A percentile compares a stretch with the other conserved stretches of the same genome.
Evolutionary conservation across 2,113 vertebrate species (phyloP).

Genomic region (Amphilophus citrinellus): DNA sequence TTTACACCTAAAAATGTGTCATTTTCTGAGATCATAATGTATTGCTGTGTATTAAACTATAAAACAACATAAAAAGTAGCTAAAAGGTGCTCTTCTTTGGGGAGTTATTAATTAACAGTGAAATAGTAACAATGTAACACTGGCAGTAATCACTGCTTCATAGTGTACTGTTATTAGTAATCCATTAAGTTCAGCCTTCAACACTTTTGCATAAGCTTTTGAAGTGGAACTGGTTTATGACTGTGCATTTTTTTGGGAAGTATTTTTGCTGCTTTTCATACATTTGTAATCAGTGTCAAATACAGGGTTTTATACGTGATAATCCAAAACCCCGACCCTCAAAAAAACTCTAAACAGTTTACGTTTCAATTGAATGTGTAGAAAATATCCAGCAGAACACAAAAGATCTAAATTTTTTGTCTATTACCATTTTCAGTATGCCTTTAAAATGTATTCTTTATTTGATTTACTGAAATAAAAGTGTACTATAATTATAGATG

Average conservation of each 20-base stretch:
- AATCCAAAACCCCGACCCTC: background rate
- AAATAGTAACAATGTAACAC: background rate
- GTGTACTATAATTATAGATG: background rate
- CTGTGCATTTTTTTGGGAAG: background rate
- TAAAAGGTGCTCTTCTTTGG: background rate
- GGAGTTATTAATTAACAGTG: background rate
- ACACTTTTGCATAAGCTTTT: background rate
- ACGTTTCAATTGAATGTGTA: background rate
- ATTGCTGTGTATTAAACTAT: background rate
- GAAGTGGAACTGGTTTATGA: background rate
- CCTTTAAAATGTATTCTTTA: background rate
- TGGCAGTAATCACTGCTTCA: background rate
- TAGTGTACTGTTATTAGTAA: background rate
- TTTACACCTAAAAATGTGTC: background rate
- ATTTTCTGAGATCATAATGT: background rate
- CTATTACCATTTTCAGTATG: background rate
- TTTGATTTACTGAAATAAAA: background rate
- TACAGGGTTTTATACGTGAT: background rate
- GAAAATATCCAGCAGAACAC: background rate
- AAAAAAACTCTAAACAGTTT: background rate
- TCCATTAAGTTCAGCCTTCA: background rate
- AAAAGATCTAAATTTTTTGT: background rate
- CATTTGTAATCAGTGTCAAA: background rate
- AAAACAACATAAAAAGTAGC: background rate
- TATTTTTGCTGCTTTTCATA: background rate